Conservation (phyloP, 2,113 vertebrate genomes). For the Hyla sarda region DNA sequence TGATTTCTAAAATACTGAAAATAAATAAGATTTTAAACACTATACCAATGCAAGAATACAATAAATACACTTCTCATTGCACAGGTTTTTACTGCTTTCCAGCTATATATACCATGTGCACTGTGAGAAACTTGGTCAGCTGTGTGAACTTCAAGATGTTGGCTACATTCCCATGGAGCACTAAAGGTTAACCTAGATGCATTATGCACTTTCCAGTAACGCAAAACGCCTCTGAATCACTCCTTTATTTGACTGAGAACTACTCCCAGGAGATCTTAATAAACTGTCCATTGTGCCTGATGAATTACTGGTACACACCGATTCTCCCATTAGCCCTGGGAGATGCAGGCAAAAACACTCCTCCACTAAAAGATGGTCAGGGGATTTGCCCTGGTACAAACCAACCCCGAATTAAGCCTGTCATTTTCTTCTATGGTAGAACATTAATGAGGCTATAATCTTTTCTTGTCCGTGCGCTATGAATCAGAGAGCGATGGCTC, state of each 20-base stretch:
- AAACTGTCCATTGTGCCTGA: slow-evolving; percentile 59
- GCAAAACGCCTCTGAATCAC: slow-evolving; percentile 51
- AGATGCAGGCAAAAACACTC: slow-evolving; percentile 52
- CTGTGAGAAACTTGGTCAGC: slow-evolving; percentile 39
- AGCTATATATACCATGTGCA: slow-evolving; percentile 4
- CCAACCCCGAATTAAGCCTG: slow-evolving; percentile 57
- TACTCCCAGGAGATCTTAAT: slow-evolving; percentile 55
- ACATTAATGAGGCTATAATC: slow-evolving; percentile 60
- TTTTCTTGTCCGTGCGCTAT: slow-evolving; percentile 56
- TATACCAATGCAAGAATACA: background rate
- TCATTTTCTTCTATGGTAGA: slow-evolving; percentile 51
- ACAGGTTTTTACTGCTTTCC: background rate
- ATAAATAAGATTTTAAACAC: background rate
- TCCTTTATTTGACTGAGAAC: slow-evolving; percentile 52
- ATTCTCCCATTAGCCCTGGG: slow-evolving; percentile 51
- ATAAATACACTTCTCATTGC: background rate
- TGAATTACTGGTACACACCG: slow-evolving; percentile 57
- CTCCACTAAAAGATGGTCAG: slow-evolving; percentile 57
- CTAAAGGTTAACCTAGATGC: slow-evolving; percentile 52
- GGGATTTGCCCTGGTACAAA: slow-evolving; percentile 56
- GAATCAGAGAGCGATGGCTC: slow-evolving; percentile 55
- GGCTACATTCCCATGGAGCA: slow-evolving; percentile 38
- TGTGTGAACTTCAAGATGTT: slow-evolving; percentile 28
- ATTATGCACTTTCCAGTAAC: slow-evolving; percentile 47
- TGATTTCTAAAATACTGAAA: too few relatives aligned